Evolutionary conservation across 2,113 vertebrate genomes (phyloP), one percentile per base, ranked within the genome.

Genomic region (Embiotoca jacksoni): DNA sequence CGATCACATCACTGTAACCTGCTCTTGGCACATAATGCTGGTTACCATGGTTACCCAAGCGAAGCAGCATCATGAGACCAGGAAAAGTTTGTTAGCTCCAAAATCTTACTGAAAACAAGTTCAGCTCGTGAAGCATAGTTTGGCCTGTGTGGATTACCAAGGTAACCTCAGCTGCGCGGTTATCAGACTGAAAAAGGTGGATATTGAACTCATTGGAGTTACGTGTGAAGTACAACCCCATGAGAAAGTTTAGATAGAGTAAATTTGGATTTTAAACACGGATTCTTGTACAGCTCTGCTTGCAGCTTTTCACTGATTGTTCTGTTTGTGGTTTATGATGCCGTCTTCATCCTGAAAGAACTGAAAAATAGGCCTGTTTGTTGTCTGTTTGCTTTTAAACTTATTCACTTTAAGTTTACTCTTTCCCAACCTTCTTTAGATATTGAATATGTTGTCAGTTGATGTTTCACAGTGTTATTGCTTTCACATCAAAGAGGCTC

Each of bases 141-240:
- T n/a, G n/a, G n/a, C 23, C 23, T 23, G 23, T 23, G 1, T 23
- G 32, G 36, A 61, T 75, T 36, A 53, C 79, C 68, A 78, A 71
- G 50, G 65, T 61, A 75, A 78, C 60, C 41, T 47, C 5, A 62
- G 37, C 62, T 52, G 52, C 23, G 55, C 62, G 31, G 52, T 44
- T 70, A 44, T 72, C 32, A 71, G 64, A 82, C 62, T 61, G 63
- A 37, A 47, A 77, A 53, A 64, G 14, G 11, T 46, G 75, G 33
- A 30, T 72, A 68, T 72, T 76, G 44, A 63, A 39, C 55, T 80
- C n/a, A 55, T 16, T 63, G 7, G 53, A 59, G 16, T 11, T 78
- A 46, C 63, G 33, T 35, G 44, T 37, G 41, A 52, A 57, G 33
- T 35, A 47, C n/a, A 67, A 72, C 14, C 47, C 44, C 30, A 69